Base-by-base conservation (phyloP, 2,797 vertebrate species). In the Sebastes cheni region DNA sequence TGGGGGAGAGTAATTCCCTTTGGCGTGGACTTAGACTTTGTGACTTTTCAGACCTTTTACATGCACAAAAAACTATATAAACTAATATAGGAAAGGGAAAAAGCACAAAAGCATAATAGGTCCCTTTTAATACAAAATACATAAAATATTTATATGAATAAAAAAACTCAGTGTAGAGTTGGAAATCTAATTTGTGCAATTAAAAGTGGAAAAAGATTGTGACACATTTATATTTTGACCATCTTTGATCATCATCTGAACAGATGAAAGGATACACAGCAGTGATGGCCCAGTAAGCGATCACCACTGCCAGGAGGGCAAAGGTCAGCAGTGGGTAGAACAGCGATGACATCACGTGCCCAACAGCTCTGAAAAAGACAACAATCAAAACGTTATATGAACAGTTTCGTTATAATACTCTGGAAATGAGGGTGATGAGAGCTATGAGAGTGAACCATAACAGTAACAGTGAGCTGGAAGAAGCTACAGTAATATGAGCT, bases 241-340 rank as follows among this genome's bases (percentile, higher is more conserved):
- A 46, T 20, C 14, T 46, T 54, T 55, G 18, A 23, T 54, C 16
- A 32, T 11, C 5, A 61, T 56, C 29, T 55, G 18, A 25, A 78
- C 50, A 36, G 46, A 16, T 62, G 20, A 34, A 92, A 93, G 95
- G 98, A 99, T 99, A 99, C 98, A 99, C 97, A 0, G 98, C 97
- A 0, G 97, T 99, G 93, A 97, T 94, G 74, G 97, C 97, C 98
- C 98, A 99, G 91, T 99, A 99, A 6, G 97, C 97, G 2, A 99
- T 98, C 81, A 97, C 97, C 81, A 99, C 94, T 16, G 97, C 96
- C 59, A 99, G 81, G 39, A 99, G 94, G 87, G 94, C 89, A 89
- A 99, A 99, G 20, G 98, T 99, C 92, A 97, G 94, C 77, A 99
- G 84, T 0, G 98, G 98, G 93, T 97, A 99, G 23, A 98, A 93